phyloP scores from a whole-genome alignment of 2,888 invertebrate genomes.

The Augiades crinisus region DNA sequence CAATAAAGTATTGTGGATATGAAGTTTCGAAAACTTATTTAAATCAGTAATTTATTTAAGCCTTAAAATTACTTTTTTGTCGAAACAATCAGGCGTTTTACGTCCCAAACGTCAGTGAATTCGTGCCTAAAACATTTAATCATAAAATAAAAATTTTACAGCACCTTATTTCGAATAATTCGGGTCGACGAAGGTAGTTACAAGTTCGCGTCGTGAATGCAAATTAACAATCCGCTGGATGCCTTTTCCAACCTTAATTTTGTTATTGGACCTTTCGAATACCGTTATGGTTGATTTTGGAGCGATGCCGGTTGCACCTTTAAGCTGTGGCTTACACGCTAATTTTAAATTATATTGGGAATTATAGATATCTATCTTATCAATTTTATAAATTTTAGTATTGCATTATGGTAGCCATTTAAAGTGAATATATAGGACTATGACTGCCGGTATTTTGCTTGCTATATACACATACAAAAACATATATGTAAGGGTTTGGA shows the following conservation, averaged over 20 bases:
- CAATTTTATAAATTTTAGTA: no score
- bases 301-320: slow-evolving; percentile 6
- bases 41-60: background rate
- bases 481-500: no score
- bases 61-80: background rate
- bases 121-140: slow-evolving; percentile 42
- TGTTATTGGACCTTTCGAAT: slow-evolving; percentile 47
- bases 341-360: no score
- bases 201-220: slow-evolving; percentile 58
- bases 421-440: no score
- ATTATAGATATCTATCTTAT: no score
- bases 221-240: slow-evolving; percentile 55
- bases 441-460: no score
- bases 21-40: background rate
- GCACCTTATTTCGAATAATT: slow-evolving; percentile 57
- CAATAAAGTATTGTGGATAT: no score
- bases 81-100: background rate
- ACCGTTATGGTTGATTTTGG: slow-evolving; percentile 38
- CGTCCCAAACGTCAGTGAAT: background rate
- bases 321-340: background rate
- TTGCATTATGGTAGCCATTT: no score
- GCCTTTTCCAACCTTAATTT: slow-evolving; percentile 51
- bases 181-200: slow-evolving; percentile 51
- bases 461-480: no score
- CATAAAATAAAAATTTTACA: slow-evolving; percentile 50